Evolutionary conservation across 2,888 invertebrate genomes (phyloP).

Genomic region (Lycocerus yunnanus): DNA sequence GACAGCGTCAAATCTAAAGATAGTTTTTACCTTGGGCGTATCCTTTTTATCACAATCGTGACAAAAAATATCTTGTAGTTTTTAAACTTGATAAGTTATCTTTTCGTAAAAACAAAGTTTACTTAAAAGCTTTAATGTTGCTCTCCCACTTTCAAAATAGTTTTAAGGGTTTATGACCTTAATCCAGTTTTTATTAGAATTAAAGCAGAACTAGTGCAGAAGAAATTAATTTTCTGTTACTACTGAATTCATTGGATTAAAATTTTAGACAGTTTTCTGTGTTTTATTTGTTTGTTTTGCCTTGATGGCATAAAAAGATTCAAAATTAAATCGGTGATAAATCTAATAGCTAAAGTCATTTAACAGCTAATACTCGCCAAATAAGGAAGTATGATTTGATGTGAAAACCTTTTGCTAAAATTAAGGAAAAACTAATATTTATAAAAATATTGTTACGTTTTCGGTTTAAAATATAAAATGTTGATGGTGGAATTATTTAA

Average conservation of each 20-base stretch:
- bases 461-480: too few species aligned
- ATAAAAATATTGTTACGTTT: too few species aligned
- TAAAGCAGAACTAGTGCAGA: neutral
- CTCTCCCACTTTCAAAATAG: neutral
- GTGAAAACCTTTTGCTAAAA: too few species aligned
- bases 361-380: neutral
- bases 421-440: too few species aligned
- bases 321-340: neutral
- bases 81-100: neutral
- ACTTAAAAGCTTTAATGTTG: neutral
- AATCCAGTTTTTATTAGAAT: neutral
- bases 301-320: neutral
- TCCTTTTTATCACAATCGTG: neutral
- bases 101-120: neutral
- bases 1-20: constrained; percentile 2
- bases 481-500: neutral
- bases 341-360: neutral
- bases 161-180: neutral
- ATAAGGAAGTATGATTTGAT: neutral
- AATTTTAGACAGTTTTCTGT: neutral
- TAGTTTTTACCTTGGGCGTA: constrained; percentile 7
- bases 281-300: neutral
- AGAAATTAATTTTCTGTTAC: neutral
- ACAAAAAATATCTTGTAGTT: neutral
- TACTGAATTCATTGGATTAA: neutral